Evolutionary conservation across 2,113 vertebrate species (phyloP).

Genomic region (Menidia beryllina): DNA sequence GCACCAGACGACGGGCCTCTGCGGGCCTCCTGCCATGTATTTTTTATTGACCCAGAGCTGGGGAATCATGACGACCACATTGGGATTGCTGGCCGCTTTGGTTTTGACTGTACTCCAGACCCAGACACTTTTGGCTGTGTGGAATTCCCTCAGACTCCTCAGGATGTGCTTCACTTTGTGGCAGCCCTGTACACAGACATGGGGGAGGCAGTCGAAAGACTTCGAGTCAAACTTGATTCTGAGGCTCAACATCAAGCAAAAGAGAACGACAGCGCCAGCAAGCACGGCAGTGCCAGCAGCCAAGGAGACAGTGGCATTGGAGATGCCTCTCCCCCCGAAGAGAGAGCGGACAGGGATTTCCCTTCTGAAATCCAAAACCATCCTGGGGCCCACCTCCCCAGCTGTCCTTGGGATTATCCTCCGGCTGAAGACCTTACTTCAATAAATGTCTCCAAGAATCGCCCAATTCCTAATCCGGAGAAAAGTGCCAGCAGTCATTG

Average conservation of each 20-base stretch:
- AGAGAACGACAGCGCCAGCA: slow-evolving; percentile 79
- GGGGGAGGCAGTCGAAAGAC: slow-evolving; percentile 90
- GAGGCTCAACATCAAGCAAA: slow-evolving; percentile 86
- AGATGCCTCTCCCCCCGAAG: slow-evolving; percentile 88
- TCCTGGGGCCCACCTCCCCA: slow-evolving; percentile 81
- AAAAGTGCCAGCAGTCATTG: slow-evolving; percentile 61
- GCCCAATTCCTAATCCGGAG: slow-evolving; percentile 55
- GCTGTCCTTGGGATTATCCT: slow-evolving; percentile 85
- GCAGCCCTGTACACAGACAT: slow-evolving; percentile 92
- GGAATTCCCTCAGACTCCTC: slow-evolving; percentile 91
- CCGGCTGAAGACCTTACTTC: slow-evolving; percentile 69
- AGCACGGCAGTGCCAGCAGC: slow-evolving; percentile 87
- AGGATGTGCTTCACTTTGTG: slow-evolving; percentile 91
- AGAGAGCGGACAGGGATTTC: slow-evolving; percentile 88
- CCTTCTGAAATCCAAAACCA: slow-evolving; percentile 84
- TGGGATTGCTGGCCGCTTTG: slow-evolving; percentile 90
- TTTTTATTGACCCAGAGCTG: slow-evolving; percentile 94
- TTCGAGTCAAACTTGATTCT: slow-evolving; percentile 87
- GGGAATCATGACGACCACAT: slow-evolving; percentile 90
- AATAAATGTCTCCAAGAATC: slow-evolving; percentile 77
- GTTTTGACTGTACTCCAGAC: slow-evolving; percentile 90
- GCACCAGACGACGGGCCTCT: slow-evolving; percentile 77
- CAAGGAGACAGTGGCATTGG: slow-evolving; percentile 95
- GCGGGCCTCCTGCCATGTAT: slow-evolving; percentile 93
- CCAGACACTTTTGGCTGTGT: slow-evolving; percentile 90